Conservation (phyloP, 2,797 vertebrate genomes). For the Lepilemur ruficaudatus region DNA sequence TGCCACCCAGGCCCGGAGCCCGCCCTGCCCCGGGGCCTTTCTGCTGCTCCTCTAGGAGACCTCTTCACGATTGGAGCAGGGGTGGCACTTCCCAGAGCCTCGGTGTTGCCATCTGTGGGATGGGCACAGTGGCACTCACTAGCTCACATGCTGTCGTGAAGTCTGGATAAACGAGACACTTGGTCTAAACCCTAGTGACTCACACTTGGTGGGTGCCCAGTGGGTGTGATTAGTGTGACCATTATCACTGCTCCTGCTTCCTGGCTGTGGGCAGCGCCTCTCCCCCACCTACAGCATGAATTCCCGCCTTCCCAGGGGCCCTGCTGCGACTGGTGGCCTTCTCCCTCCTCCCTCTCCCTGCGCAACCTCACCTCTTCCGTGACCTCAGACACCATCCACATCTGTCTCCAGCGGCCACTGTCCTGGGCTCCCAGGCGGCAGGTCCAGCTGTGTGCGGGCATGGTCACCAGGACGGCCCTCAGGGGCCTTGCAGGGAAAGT, state of each 20-base stretch:
- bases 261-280: rapidly evolving
- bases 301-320: background rate
- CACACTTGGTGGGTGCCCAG: rapidly evolving
- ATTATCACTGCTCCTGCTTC: rapidly evolving
- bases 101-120: background rate
- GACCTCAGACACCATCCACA: background rate
- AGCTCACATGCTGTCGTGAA: background rate
- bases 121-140: too few relatives aligned
- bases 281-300: background rate
- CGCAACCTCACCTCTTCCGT: rapidly evolving
- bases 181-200: rapidly evolving
- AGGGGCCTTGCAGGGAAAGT: rapidly evolving
- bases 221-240: rapidly evolving
- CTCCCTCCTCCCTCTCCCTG: background rate
- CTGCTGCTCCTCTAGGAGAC: background rate
- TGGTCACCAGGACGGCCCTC: background rate
- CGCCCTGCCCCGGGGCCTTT: background rate
- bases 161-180: rapidly evolving
- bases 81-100: background rate
- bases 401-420: background rate
- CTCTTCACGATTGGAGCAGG: background rate
- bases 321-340: rapidly evolving
- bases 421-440: rapidly evolving
- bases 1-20: rapidly evolving
- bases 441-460: background rate